phyloP scores from a whole-genome alignment of 2,888 invertebrate species.

The Ariolimax columbianus region DNA sequence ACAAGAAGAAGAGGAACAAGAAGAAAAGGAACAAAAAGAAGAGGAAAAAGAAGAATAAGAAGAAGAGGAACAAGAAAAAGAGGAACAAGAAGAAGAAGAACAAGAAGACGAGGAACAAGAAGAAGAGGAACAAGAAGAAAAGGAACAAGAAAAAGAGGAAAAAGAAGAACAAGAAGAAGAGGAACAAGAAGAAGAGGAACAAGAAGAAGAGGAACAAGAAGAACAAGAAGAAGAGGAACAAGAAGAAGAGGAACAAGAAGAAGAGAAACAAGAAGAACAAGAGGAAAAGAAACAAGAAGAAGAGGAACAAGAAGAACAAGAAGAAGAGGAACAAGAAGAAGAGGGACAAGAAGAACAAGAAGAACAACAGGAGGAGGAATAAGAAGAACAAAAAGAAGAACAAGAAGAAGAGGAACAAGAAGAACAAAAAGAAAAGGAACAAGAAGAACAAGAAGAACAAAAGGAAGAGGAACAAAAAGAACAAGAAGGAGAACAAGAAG shows the following conservation, averaged over 20 bases:
- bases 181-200: neutral
- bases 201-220: neutral
- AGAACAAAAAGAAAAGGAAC: no score
- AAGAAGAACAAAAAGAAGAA: no score
- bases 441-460: no score
- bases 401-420: no score
- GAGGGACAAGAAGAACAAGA: no score
- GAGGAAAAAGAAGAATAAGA: neutral
- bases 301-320: neutral
- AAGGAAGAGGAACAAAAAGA: no score
- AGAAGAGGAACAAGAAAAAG: neutral
- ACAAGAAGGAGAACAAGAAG: no score
- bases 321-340: neutral
- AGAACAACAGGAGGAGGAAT: no score
- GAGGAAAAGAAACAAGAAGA: neutral
- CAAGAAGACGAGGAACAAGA: neutral
- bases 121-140: neutral
- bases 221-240: neutral
- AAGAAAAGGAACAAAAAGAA: neutral
- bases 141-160: neutral
- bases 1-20: neutral
- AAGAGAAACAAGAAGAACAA: no score
- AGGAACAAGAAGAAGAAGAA: neutral
- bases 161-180: neutral
- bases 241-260: conserved; percentile 27